Evolutionary conservation across 2,888 invertebrate genomes (phyloP).

Genomic region (Stenoptilia bipunctidactyla): DNA sequence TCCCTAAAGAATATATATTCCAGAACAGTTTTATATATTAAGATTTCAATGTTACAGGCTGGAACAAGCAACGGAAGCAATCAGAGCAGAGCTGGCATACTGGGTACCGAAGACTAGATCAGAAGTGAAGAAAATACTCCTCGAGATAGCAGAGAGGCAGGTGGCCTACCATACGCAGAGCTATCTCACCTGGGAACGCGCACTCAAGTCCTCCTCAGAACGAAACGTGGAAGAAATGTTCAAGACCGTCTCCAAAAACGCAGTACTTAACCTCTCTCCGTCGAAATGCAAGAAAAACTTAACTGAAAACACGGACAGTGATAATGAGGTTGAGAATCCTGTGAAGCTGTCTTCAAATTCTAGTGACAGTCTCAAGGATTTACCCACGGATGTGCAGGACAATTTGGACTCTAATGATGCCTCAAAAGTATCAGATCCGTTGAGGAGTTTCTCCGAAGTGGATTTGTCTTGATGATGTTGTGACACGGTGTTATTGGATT

Average conservation of each 20-base stretch:
- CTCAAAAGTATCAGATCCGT: conserved; percentile 27
- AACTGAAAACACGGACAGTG: conserved; percentile 12
- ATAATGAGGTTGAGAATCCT: conserved; percentile 7
- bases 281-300: conserved; percentile 28
- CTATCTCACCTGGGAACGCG: conserved; percentile 43
- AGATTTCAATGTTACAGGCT: conserved; percentile 36
- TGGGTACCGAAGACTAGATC: conserved; percentile 49
- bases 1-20: too few species aligned
- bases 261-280: conserved; percentile 48
- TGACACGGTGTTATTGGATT: conserved; percentile 30
- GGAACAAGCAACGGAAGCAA: conserved; percentile 52
- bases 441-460: conserved; percentile 41
- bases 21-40: too few species aligned
- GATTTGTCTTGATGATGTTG: conserved; percentile 45
- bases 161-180: conserved; percentile 35
- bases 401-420: conserved; percentile 1
- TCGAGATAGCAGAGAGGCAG: conserved; percentile 45
- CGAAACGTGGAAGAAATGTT: conserved; percentile 36
- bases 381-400: conserved; percentile 6
- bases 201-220: conserved; percentile 36
- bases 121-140: conserved; percentile 37
- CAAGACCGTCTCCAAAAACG: conserved; percentile 52
- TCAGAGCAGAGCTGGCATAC: conserved; percentile 47
- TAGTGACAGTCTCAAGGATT: background rate
- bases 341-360: background rate